Conservation (phyloP, 2,888 invertebrate genomes). For the Drosophila greeni region DNA sequence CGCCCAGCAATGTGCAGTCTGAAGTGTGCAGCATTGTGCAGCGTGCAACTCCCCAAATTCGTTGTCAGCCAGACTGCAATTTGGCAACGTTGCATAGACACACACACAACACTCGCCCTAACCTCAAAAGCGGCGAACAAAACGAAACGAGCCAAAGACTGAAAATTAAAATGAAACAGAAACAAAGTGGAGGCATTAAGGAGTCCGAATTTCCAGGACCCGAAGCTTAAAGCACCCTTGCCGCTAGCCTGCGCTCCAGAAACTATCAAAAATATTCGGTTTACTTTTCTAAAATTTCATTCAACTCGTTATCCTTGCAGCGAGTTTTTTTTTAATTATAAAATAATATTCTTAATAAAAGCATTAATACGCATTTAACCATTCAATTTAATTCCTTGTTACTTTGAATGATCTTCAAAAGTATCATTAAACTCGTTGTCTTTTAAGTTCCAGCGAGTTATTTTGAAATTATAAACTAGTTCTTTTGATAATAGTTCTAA, state of each 20-base stretch:
- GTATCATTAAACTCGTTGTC: not conserved
- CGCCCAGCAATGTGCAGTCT: constrained; percentile 51
- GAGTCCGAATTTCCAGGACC: not conserved
- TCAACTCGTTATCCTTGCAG: not conserved
- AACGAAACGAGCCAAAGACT: constrained; percentile 21
- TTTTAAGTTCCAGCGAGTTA: not conserved
- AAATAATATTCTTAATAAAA: not conserved
- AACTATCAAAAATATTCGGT: not conserved
- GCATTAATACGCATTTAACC: too few species aligned
- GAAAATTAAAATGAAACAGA: constrained; percentile 33
- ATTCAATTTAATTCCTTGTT: too few species aligned
- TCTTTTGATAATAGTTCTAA: not conserved
- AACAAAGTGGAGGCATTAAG: constrained; percentile 27
- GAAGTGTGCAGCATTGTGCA: constrained; percentile 34
- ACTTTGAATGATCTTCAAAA: not conserved
- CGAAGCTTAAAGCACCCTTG: constrained; percentile 1
- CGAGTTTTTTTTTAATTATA: too few species aligned
- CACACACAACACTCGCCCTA: constrained; percentile 20
- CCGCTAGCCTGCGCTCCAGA: not conserved
- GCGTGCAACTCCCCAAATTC: constrained; percentile 5
- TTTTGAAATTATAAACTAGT: not conserved
- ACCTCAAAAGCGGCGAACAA: constrained; percentile 19
- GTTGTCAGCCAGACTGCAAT: constrained; percentile 46
- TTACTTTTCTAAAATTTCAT: too few species aligned
- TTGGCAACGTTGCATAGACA: constrained; percentile 60